phyloP scores from a whole-genome alignment of 2,888 invertebrate species.

The Taphrorychus bicolor region DNA sequence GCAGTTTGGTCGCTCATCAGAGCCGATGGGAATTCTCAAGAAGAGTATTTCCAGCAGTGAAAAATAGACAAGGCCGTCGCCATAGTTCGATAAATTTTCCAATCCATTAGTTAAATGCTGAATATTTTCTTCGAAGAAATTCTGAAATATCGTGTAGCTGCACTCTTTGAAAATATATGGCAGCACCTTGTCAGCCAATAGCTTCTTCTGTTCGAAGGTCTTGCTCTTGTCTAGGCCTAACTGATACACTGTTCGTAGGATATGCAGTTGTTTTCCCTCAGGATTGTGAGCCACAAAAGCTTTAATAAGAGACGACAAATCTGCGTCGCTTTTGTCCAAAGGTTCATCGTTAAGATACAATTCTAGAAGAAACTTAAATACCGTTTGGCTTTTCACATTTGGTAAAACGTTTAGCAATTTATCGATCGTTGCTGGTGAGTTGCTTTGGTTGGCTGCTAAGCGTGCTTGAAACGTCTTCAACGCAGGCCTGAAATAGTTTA shows the following conservation, averaged over 20 bases:
- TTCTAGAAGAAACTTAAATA: constrained; percentile 48
- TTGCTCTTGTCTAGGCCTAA: constrained; percentile 37
- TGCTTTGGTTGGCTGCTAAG: background rate
- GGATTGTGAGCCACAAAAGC: constrained; percentile 43
- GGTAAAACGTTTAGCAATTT: constrained; percentile 45
- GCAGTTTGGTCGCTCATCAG: constrained; percentile 47
- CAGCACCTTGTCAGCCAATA: constrained; percentile 46
- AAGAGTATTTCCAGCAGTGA: constrained; percentile 54
- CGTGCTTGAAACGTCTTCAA: background rate
- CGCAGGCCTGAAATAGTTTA: background rate
- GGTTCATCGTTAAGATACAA: constrained; percentile 42
- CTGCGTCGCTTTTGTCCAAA: constrained; percentile 33
- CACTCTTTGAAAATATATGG: constrained; percentile 48
- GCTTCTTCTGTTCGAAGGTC: constrained; percentile 44
- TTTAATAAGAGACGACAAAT: constrained; percentile 21
- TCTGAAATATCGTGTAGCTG: constrained; percentile 48
- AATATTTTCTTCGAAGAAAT: constrained; percentile 49
- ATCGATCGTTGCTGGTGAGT: constrained; percentile 9
- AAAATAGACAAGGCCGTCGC: constrained; percentile 44
- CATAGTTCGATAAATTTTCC: background rate
- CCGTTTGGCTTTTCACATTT: constrained; percentile 35
- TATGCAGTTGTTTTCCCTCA: constrained; percentile 22
- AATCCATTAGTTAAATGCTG: constrained; percentile 36
- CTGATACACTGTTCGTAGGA: constrained; percentile 44
- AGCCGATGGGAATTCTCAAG: constrained; percentile 49